phyloP scores from a whole-genome alignment of 2,113 vertebrate genomes.

The Pseudorasbora parva region DNA sequence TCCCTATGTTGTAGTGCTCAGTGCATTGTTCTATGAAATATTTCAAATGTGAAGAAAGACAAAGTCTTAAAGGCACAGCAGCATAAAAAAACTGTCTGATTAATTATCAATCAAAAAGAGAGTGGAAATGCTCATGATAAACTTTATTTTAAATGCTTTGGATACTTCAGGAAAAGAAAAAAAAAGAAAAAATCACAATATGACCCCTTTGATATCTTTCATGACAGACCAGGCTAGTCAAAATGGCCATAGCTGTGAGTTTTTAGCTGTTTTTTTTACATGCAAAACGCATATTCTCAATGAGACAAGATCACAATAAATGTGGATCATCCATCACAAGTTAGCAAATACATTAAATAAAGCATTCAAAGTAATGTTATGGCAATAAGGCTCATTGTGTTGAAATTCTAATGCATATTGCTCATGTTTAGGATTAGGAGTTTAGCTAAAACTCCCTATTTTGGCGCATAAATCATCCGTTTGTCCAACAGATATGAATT shows the following conservation, averaged over 20 bases:
- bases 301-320: conserved; percentile 5
- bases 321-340: conserved; percentile 3
- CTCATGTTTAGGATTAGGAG: conserved; percentile 8
- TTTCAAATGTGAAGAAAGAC: not conserved
- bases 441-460: not conserved
- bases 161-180: not conserved
- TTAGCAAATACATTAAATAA: not conserved
- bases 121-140: not conserved
- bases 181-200: not conserved
- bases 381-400: conserved; percentile 17
- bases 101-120: not conserved
- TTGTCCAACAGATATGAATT: not conserved
- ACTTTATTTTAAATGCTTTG: not conserved
- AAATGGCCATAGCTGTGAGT: not conserved
- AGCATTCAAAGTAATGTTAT: not conserved
- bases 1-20: not conserved
- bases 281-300: conserved; percentile 1
- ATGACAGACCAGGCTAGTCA: not conserved
- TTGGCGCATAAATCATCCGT: not conserved
- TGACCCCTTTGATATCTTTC: conserved; percentile 15
- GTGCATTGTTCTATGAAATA: not conserved
- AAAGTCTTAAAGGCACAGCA: conserved; percentile 11
- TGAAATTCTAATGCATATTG: not conserved
- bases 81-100: not conserved
- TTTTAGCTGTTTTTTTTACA: not conserved